Evolutionary conservation across 2,113 vertebrate species (phyloP).

Genomic region (Glareola pratincola): DNA sequence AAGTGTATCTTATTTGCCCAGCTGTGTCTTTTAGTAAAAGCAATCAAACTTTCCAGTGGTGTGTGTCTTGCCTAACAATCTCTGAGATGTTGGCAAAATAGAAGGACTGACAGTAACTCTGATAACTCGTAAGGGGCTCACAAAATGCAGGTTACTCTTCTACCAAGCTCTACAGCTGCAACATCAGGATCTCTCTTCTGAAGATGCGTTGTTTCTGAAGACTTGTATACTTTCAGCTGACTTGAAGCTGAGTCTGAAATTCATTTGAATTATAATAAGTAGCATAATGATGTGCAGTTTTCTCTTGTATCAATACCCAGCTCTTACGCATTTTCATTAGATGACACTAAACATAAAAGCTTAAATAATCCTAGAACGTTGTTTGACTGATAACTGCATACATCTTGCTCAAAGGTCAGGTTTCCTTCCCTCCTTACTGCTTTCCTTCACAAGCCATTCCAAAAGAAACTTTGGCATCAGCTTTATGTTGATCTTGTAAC

Average conservation of each 20-base stretch:
- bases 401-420: neutral
- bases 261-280: neutral
- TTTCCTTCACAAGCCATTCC: neutral
- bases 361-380: neutral
- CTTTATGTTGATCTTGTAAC: neutral
- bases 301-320: neutral
- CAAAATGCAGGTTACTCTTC: neutral
- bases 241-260: neutral
- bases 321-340: neutral
- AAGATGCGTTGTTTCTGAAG: neutral
- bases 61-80: neutral
- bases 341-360: neutral
- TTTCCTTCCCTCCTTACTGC: neutral
- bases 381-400: neutral
- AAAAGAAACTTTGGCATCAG: neutral
- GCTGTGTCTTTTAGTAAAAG: neutral
- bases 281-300: neutral
- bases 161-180: neutral
- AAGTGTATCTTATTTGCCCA: neutral
- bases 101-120: neutral
- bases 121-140: neutral
- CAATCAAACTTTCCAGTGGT: neutral
- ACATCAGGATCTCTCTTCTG: neutral
- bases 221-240: neutral
- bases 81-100: neutral